These are phyloP conservation scores for Imbricaverruca yamaguchii DNA, from an alignment of 2,888 invertebrate genomes.

Conservation along the genomic window DNA sequence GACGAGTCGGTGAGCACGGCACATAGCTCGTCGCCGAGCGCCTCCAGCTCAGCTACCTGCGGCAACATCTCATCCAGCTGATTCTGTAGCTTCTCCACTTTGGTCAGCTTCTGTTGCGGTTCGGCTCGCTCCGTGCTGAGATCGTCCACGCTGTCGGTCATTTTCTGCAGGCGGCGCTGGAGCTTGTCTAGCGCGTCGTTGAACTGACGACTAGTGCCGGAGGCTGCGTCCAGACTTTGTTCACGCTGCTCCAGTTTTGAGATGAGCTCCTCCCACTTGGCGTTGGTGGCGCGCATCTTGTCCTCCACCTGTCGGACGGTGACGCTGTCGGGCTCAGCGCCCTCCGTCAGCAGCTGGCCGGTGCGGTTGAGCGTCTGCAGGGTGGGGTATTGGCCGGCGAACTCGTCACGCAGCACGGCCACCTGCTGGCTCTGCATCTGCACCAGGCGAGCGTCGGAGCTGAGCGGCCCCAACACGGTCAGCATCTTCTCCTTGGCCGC, in stretches of 20 bases:
- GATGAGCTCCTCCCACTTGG: constrained; percentile 70
- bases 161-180: constrained; percentile 75
- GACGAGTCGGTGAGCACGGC: constrained; percentile 82
- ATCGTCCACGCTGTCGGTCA: constrained; percentile 78
- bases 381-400: constrained; percentile 84
- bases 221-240: constrained; percentile 77
- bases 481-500: constrained; percentile 91
- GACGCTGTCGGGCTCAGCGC: constrained; percentile 27
- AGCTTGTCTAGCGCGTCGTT: constrained; percentile 76
- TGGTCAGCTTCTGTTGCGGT: constrained; percentile 76
- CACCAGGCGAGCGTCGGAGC: constrained; percentile 90
- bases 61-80: constrained; percentile 83
- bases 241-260: constrained; percentile 76
- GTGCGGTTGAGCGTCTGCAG: constrained; percentile 68
- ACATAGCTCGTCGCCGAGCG: constrained; percentile 76
- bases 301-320: constrained; percentile 49
- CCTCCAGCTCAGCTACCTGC: constrained; percentile 74
- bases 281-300: constrained; percentile 61
- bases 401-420: constrained; percentile 89
- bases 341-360: not conserved
- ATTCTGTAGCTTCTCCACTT: constrained; percentile 75
- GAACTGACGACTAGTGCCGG: constrained; percentile 86
- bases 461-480: constrained; percentile 88
- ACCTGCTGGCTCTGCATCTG: constrained; percentile 91
- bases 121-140: constrained; percentile 65